Base-by-base conservation (phyloP, 2,888 invertebrate genomes). In the Pteria penguin region DNA sequence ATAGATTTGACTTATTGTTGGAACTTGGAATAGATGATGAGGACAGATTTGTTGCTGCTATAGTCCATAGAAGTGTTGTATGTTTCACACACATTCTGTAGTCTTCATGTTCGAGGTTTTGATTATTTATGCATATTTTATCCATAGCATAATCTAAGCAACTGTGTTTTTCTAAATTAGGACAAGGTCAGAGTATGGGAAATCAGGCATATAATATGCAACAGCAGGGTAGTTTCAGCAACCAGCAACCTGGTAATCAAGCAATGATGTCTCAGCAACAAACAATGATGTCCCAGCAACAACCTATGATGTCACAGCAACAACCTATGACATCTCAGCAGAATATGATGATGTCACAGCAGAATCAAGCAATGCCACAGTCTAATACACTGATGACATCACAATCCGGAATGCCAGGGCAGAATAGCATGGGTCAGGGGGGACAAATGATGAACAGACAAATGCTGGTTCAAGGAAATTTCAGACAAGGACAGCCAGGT, bases 251-350 rank as follows among this genome's bases (percentile, higher is more conserved):
- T n/a, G 70, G 75, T 55, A 75, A 70, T 36, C 78, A 76, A 45
- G 72, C 73, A 11, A 80, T 82, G 82, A 78, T 82, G 52, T 73
- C 80, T 24, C 75, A 75, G 36, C 76, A 52, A 27, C 80, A 80
- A 36, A 75, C 71, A 22, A 79, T 83, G 81, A 81, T 84, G 82
- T 72, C 84, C 22, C 73, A 82, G 24, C 79, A 81, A 61, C 83
- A 83, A 57, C 82, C 84, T 5, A 81, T 82, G 78, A 85, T 84
- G 84, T 78, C 84, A 36, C 80, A 81, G 33, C 78, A 79, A 58
- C 82, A 78, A 31, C 67, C 84, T 4, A 87, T 86, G 86, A 86
- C 84, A 81, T 80, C 85, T 70, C 85, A 88, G 71, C 75, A 81
- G 58, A 85, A 85, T 54, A 78, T 82, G 1, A 84, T 83, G 82